phyloP scores from a whole-genome alignment of 2,888 invertebrate genomes.

The Sturmia bella region DNA sequence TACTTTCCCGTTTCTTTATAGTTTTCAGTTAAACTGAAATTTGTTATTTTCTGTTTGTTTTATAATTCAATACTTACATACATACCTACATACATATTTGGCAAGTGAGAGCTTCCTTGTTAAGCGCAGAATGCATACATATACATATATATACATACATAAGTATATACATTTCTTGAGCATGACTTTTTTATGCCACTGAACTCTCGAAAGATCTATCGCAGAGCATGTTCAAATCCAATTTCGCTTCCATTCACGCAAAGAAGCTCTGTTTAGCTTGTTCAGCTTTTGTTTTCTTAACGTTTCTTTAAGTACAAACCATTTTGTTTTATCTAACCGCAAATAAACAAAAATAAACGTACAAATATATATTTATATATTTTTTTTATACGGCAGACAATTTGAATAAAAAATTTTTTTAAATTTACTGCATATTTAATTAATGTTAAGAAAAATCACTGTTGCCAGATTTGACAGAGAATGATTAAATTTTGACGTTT shows the following conservation, averaged over 20 bases:
- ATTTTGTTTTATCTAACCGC: slow-evolving; percentile 2
- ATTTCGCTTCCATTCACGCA: not conserved
- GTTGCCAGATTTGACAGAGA: too few relatives aligned
- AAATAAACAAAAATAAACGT: slow-evolving; percentile 38
- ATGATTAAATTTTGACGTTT: too few relatives aligned
- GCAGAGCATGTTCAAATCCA: slow-evolving; percentile 23
- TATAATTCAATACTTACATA: slow-evolving; percentile 12
- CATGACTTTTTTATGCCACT: slow-evolving; percentile 28
- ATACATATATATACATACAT: not conserved
- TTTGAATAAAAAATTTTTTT: slow-evolving; percentile 19
- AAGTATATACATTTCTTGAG: slow-evolving; percentile 24
- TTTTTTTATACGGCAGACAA: slow-evolving; percentile 34
- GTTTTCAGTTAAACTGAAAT: slow-evolving; percentile 50
- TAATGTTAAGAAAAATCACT: too few relatives aligned
- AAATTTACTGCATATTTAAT: too few relatives aligned
- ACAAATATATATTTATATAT: too few relatives aligned
- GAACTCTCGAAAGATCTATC: not conserved
- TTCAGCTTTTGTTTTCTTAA: slow-evolving; percentile 27
- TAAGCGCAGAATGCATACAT: slow-evolving; percentile 19
- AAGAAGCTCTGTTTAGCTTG: too few relatives aligned
- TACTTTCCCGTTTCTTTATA: slow-evolving; percentile 55
- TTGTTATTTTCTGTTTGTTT: slow-evolving; percentile 30
- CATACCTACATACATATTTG: too few relatives aligned
- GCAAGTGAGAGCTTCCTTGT: slow-evolving; percentile 43
- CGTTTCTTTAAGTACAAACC: too few relatives aligned